phyloP scores from a whole-genome alignment of 1,140 invertebrate genomes.

The Zaprionus nigranus region DNA sequence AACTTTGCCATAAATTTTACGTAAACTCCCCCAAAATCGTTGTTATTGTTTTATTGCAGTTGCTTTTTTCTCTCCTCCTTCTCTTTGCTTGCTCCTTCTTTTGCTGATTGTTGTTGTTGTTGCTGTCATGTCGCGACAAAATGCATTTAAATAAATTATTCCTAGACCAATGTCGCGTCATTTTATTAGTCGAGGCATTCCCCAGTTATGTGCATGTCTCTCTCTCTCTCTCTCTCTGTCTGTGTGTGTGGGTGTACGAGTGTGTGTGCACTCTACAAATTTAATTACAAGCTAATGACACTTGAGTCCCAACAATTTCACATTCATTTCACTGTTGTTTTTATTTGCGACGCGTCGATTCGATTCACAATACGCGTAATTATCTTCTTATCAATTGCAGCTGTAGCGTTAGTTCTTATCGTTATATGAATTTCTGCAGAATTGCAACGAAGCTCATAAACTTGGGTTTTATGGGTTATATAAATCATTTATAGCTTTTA shows the following conservation, averaged over 20 bases:
- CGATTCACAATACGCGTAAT: conserved; percentile 2
- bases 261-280: conserved; percentile 17
- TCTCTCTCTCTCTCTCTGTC: background rate
- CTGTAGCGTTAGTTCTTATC: conserved; percentile 15
- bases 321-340: background rate
- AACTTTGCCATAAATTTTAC: conserved; percentile 74
- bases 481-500: background rate
- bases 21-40: conserved; percentile 52
- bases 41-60: conserved; percentile 42
- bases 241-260: background rate
- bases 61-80: background rate
- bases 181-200: conserved; percentile 69
- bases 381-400: conserved; percentile 27
- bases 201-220: conserved; percentile 34
- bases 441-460: conserved; percentile 15
- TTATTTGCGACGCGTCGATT: conserved; percentile 4
- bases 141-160: conserved; percentile 84
- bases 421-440: conserved; percentile 7
- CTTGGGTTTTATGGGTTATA: background rate
- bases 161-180: conserved; percentile 79
- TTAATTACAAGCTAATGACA: conserved; percentile 63
- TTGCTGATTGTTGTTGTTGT: conserved; percentile 36
- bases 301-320: conserved; percentile 10
- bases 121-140: conserved; percentile 76
- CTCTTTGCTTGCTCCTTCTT: conserved; percentile 21